Conservation (phyloP, 2,797 vertebrate species). For the Pangasius larnaudii region DNA sequence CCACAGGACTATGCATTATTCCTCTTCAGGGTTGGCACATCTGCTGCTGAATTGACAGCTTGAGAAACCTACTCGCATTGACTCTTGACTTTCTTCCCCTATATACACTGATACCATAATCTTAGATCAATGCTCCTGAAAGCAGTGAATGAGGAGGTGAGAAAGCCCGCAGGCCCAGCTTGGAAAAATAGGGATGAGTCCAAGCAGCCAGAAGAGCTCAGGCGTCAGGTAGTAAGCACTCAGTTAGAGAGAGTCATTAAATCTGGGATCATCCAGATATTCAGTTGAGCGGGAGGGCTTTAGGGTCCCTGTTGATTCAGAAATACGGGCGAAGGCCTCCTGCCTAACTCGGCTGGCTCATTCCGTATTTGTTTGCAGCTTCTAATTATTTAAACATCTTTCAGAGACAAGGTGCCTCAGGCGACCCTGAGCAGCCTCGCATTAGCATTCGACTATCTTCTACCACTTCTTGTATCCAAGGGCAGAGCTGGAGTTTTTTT, state of each 20-base stretch:
- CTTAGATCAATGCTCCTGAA: constrained; percentile 51
- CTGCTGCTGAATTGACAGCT: constrained; percentile 28
- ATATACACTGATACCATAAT: constrained; percentile 56
- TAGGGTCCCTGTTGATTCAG: constrained; percentile 10
- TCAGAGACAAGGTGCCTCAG: constrained; percentile 24
- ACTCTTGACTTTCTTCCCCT: constrained; percentile 42
- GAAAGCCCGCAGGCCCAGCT: constrained; percentile 2
- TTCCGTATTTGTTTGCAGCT: constrained; percentile 56
- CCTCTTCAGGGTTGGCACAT: neutral
- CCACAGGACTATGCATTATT: neutral
- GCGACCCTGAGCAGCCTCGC: constrained; percentile 38
- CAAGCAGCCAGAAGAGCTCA: constrained; percentile 17
- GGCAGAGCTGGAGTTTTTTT: constrained; percentile 50
- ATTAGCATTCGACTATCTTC: constrained; percentile 54
- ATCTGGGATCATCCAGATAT: constrained; percentile 31
- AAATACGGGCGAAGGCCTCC: constrained; percentile 14
- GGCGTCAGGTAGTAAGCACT: constrained; percentile 36
- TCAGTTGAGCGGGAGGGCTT: constrained; percentile 16
- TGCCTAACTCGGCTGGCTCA: constrained; percentile 24
- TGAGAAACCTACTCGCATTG: constrained; percentile 33
- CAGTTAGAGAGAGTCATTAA: constrained; percentile 51
- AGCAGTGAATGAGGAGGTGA: constrained; percentile 31
- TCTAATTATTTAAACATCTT: constrained; percentile 62
- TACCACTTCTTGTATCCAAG: constrained; percentile 44
- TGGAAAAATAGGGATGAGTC: constrained; percentile 26